phyloP scores from a whole-genome alignment of 2,888 invertebrate species.

The Acanthoscelides obtectus region DNA sequence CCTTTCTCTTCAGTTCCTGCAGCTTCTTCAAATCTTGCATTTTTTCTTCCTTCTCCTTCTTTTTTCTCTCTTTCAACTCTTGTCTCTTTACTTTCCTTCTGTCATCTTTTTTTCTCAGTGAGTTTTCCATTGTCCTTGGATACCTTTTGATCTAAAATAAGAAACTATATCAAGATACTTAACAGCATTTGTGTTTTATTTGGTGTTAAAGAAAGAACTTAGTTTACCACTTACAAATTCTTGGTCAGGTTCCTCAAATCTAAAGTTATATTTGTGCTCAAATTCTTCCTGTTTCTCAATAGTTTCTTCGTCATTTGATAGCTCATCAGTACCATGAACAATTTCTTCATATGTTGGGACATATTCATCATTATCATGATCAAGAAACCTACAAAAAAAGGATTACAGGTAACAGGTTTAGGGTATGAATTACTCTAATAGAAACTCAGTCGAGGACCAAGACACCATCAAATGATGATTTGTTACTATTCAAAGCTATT shows the following conservation, averaged over 20 bases:
- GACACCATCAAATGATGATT: too few species aligned
- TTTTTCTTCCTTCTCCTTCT: constrained; percentile 72
- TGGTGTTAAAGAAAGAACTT: too few species aligned
- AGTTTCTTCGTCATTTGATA: constrained; percentile 73
- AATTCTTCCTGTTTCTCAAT: constrained; percentile 83
- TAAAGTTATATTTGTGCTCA: constrained; percentile 92
- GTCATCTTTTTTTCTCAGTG: constrained; percentile 76
- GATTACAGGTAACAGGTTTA: too few species aligned
- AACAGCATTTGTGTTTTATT: too few species aligned
- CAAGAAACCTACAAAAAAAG: constrained; percentile 48
- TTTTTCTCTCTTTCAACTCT: constrained; percentile 69
- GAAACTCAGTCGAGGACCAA: too few species aligned
- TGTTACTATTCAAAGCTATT: too few species aligned
- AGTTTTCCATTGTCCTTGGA: constrained; percentile 79
- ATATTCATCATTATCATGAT: constrained; percentile 48
- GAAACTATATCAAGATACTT: too few species aligned
- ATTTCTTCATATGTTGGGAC: constrained; percentile 64
- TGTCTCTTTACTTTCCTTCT: constrained; percentile 73
- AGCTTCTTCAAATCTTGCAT: constrained; percentile 83
- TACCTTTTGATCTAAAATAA: constrained; percentile 74
- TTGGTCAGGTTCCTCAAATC: constrained; percentile 93
- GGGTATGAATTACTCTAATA: too few species aligned
- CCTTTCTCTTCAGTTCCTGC: constrained; percentile 80
- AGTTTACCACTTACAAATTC: constrained; percentile 70
- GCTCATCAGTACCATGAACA: constrained; percentile 55